Base-by-base conservation (phyloP, 2,888 invertebrate genomes). In the Seladonia tumulorum region DNA sequence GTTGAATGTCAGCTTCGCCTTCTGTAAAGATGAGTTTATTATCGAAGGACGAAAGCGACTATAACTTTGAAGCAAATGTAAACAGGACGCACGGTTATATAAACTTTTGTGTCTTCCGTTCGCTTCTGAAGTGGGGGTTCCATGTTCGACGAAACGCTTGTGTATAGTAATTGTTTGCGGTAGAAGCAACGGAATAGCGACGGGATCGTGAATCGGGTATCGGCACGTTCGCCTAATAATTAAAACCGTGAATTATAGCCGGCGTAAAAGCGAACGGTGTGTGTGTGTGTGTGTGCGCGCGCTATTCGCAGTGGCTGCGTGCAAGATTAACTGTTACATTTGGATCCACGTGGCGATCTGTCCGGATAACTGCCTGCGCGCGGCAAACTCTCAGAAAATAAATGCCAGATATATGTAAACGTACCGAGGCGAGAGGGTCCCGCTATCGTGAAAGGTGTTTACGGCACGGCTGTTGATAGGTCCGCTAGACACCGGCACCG, bases 381-480 rank as follows among this genome's bases (percentile, higher is more conserved):
- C 25, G 12, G 18, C 49, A 49, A 63, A 42, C 22, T 25, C 29
- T 35, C 39, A 10, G 42, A 25, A 25, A 68, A 76, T 71, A 76
- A 81, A 81, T 22, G 42, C 49, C 45, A 73, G 42, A 45, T 66
- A n/a, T 18, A 63, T 72, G 66, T 47, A 83, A 82, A 57, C 66
- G 47, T 68, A 10, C 39, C 12, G 39, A 14, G 8, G 39, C 12
- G 39, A 14, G 8, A 47, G 1, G 72, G 72, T 68, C 22, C 47
- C 35, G 78, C 53, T 57, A 79, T 74, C 79, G 68, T 47, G 72
- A 73, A 73, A 77, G 68, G 72, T 77, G 75, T 79, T 79, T 68
- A 8, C 25, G 8, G 8, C 18, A 12, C 35, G 35, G 35, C n/a
- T 68, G 16, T 73, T 22, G 75, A 78, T 22, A 68, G 66, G 49